These are phyloP conservation scores for Macheiramphus alcinus DNA, from an alignment of 2,113 vertebrate genomes.

Conservation along the genomic window DNA sequence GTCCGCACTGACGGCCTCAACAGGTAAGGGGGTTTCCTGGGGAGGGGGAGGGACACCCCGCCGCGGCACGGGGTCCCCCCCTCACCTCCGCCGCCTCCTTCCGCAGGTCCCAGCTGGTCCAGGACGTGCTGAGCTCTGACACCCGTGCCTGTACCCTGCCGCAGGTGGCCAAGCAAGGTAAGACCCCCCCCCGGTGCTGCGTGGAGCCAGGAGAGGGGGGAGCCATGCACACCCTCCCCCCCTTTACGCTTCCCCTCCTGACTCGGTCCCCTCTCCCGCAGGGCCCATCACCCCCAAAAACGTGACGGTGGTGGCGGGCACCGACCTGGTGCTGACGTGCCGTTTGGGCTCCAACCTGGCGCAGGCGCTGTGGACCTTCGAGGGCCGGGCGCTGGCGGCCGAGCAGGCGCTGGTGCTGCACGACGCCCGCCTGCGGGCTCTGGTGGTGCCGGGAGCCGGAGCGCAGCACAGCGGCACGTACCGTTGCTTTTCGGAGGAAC, in stretches of 20 bases:
- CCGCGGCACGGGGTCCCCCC: rapidly evolving
- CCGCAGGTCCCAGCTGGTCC: constrained; percentile 66
- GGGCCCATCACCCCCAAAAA: constrained; percentile 81
- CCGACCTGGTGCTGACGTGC: constrained; percentile 90
- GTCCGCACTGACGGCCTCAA: constrained; percentile 78
- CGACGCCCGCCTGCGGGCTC: constrained; percentile 79
- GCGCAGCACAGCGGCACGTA: constrained; percentile 82
- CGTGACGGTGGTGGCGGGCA: constrained; percentile 87
- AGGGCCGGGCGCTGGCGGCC: constrained; percentile 77
- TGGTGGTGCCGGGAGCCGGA: constrained; percentile 80
- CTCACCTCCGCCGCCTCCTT: background rate
- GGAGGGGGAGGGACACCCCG: rapidly evolving
- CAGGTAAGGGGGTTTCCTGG: constrained; percentile 61
- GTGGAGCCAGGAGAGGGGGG: rapidly evolving
- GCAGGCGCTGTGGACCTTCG: constrained; percentile 84
- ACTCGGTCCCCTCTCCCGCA: background rate
- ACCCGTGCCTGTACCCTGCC: constrained; percentile 50
- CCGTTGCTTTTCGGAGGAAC: constrained; percentile 87
- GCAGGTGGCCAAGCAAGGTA: constrained; percentile 66
- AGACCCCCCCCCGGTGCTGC: background rate
- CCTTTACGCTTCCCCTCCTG: background rate
- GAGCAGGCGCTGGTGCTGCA: constrained; percentile 71
- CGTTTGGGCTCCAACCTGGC: constrained; percentile 92
- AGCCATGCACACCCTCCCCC: rapidly evolving
- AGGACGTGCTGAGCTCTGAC: constrained; percentile 57